Evolutionary conservation across 2,797 vertebrate genomes (phyloP).

Genomic region (Chiropotes sagulatus): DNA sequence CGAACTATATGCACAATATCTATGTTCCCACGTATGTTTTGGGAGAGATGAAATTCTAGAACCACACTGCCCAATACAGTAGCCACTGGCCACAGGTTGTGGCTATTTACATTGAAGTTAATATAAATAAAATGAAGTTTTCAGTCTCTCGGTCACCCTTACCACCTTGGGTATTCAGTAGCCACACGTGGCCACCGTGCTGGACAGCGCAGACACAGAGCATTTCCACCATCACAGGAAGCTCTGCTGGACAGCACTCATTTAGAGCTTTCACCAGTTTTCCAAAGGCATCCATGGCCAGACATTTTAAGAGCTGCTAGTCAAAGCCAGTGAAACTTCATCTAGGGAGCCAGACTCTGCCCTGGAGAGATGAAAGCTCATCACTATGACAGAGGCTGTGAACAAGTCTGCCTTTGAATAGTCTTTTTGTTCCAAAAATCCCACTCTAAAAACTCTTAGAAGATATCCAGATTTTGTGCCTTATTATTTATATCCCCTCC

Average conservation of each 20-base stretch:
- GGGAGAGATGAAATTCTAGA: background rate
- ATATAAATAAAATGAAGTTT: background rate
- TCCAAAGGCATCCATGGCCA: background rate
- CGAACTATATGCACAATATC: background rate
- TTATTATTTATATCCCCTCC: background rate
- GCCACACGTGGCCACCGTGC: accelerated
- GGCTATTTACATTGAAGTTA: background rate
- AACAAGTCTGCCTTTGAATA: background rate
- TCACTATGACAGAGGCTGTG: background rate
- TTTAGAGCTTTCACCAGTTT: background rate
- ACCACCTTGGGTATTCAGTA: background rate
- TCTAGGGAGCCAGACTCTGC: background rate
- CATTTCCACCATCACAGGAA: background rate
- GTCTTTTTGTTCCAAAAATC: background rate
- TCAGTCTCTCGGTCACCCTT: background rate
- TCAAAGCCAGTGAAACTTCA: background rate
- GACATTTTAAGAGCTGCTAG: background rate
- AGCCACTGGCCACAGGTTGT: background rate
- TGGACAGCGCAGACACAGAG: accelerated
- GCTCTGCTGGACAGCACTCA: background rate
- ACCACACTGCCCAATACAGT: background rate
- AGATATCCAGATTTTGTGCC: background rate
- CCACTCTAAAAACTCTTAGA: background rate
- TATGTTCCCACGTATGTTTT: background rate
- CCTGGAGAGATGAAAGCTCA: background rate